phyloP scores from a whole-genome alignment of 2,888 invertebrate genomes.

The Reticulitermes lucifugus region DNA sequence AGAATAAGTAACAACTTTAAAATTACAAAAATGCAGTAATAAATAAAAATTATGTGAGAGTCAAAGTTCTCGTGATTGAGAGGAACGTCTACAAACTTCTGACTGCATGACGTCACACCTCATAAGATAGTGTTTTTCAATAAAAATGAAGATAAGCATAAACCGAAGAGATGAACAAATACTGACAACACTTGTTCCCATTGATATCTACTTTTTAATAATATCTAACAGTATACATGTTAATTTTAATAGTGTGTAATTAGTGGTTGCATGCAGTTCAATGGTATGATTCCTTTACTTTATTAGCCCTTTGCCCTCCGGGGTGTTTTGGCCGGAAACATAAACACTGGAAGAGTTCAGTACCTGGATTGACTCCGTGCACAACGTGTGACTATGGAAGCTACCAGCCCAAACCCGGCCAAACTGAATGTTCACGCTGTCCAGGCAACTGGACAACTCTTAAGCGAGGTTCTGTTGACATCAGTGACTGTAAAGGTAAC shows the following conservation, averaged over 20 bases:
- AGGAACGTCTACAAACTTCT: too few species aligned
- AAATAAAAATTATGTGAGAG: too few species aligned
- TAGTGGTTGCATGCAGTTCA: not conserved
- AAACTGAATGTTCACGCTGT: slow-evolving; percentile 68
- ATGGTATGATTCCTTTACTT: slow-evolving; percentile 26
- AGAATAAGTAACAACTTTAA: too few species aligned
- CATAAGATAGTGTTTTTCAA: too few species aligned
- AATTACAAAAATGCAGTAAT: too few species aligned
- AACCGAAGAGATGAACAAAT: too few species aligned
- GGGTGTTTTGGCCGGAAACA: slow-evolving; percentile 64
- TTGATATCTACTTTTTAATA: too few species aligned
- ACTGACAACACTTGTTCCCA: too few species aligned
- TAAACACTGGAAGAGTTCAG: slow-evolving; percentile 53
- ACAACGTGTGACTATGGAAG: slow-evolving; percentile 65
- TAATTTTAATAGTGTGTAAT: not conserved
- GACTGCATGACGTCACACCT: too few species aligned
- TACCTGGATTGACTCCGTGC: slow-evolving; percentile 61
- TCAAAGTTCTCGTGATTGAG: too few species aligned
- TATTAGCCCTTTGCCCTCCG: slow-evolving; percentile 68
- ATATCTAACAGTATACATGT: not conserved
- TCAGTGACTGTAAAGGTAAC: slow-evolving; percentile 70
- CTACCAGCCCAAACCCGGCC: slow-evolving; percentile 70
- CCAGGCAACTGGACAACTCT: slow-evolving; percentile 63
- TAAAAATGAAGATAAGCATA: too few species aligned
- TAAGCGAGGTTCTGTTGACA: slow-evolving; percentile 59